phyloP scores from a whole-genome alignment of 2,797 vertebrate species.

The Hypotaenidia philippensis region DNA sequence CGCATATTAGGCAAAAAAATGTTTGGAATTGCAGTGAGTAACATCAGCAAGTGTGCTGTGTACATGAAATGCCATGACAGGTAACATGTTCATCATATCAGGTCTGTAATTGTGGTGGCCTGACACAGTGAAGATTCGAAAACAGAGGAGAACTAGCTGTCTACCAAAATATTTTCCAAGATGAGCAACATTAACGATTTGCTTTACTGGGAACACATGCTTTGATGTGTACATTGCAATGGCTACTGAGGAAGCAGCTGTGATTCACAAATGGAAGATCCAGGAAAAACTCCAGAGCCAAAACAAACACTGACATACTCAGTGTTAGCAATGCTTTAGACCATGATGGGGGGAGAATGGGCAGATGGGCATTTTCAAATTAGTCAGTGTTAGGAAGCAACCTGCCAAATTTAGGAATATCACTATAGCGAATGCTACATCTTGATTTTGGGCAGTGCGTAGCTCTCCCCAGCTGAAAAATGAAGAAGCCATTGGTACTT shows the following conservation, averaged over 20 bases:
- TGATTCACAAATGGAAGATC: not conserved
- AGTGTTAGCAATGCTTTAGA: not conserved
- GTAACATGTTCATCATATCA: fast-evolving
- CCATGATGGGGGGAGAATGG: not conserved
- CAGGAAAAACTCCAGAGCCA: conserved; percentile 33
- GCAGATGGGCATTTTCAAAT: not conserved
- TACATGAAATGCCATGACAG: not conserved
- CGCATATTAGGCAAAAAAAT: conserved; percentile 17
- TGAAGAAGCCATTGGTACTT: not conserved
- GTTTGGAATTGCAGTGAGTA: not conserved
- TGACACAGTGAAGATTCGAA: not conserved
- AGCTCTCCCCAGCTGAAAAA: not conserved
- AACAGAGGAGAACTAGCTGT: not conserved
- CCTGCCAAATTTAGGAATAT: not conserved
- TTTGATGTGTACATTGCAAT: conserved; percentile 6
- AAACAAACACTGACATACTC: not conserved
- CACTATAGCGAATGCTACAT: not conserved
- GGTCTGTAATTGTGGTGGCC: not conserved
- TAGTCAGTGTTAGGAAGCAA: not conserved
- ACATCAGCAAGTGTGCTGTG: not conserved
- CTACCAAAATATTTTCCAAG: conserved; percentile 30
- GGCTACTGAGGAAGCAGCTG: conserved; percentile 50
- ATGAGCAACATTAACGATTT: conserved; percentile 16
- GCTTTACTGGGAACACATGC: conserved; percentile 6
- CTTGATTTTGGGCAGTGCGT: not conserved